Evolutionary conservation across 2,888 invertebrate species (phyloP).

Genomic region (Ennomos quercinarius): DNA sequence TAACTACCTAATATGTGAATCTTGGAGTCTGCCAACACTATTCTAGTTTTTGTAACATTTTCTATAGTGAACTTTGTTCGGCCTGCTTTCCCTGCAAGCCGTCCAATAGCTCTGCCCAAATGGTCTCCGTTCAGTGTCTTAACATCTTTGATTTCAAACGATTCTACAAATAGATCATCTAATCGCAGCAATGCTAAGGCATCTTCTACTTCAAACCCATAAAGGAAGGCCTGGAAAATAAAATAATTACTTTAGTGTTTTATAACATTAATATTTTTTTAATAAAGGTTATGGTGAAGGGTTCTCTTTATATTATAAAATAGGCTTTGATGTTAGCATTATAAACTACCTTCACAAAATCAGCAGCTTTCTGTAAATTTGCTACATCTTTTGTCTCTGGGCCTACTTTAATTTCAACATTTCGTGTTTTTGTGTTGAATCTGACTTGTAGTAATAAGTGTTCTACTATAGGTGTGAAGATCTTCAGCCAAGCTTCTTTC

Average conservation of each 20-base stretch:
- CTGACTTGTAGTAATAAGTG: slow-evolving; percentile 97
- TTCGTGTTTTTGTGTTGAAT: slow-evolving; percentile 95
- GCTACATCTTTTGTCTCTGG: slow-evolving; percentile 93
- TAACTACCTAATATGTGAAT: slow-evolving; percentile 99
- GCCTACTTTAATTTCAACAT: slow-evolving; percentile 93
- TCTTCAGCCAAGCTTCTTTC: slow-evolving; percentile 98
- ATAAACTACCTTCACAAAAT: slow-evolving; percentile 92
- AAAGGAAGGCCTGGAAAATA: slow-evolving; percentile 91
- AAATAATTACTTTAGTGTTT: too few species aligned
- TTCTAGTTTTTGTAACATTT: slow-evolving; percentile 99
- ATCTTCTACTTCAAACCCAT: slow-evolving; percentile 99
- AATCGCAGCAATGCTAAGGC: slow-evolving; percentile 96
- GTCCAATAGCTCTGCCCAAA: slow-evolving; percentile 97
- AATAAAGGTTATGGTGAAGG: too few species aligned
- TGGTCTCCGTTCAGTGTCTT: slow-evolving; percentile 98
- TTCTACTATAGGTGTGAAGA: slow-evolving; percentile 98
- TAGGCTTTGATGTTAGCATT: background rate
- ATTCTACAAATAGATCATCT: slow-evolving; percentile 98
- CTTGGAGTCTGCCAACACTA: slow-evolving; percentile 98
- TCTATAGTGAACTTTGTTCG: slow-evolving; percentile 99
- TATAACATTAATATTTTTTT: too few species aligned
- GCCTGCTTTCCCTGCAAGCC: slow-evolving; percentile 98
- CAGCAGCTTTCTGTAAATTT: slow-evolving; percentile 98
- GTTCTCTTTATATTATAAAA: background rate
- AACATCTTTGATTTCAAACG: slow-evolving; percentile 98